These are phyloP conservation scores for Drosophila saltans DNA, from an alignment of 1,140 invertebrate genomes.

Conservation along the genomic window DNA sequence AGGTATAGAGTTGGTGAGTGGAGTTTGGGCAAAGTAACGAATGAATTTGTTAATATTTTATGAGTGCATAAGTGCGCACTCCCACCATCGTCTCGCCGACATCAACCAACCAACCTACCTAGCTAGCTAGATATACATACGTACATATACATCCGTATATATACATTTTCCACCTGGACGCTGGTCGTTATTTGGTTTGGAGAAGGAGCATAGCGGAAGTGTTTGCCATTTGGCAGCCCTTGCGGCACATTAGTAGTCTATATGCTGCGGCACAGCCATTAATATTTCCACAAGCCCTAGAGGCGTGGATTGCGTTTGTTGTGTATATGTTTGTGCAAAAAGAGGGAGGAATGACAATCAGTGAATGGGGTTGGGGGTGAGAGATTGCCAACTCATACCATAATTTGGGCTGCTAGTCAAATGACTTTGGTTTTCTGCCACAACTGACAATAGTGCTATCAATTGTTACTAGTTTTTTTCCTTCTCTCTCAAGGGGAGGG, in stretches of 20 bases:
- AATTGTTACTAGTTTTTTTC: slow-evolving; percentile 17
- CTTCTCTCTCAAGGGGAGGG: slow-evolving; percentile 15
- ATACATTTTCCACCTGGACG: slow-evolving; percentile 17
- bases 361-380: slow-evolving; percentile 6
- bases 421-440: slow-evolving; percentile 57
- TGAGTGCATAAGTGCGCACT: slow-evolving; percentile 81
- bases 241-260: slow-evolving; percentile 81
- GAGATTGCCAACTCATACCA: slow-evolving; percentile 25
- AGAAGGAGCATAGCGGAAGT: slow-evolving; percentile 48
- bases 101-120: slow-evolving; percentile 25
- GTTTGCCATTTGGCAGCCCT: slow-evolving; percentile 77
- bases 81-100: slow-evolving; percentile 29
- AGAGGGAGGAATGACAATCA: slow-evolving; percentile 1
- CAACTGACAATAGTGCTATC: slow-evolving; percentile 48
- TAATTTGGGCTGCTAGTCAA: slow-evolving; percentile 68
- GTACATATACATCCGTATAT: background rate
- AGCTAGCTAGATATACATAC: background rate
- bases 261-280: slow-evolving; percentile 71
- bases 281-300: slow-evolving; percentile 68
- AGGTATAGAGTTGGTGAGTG: slow-evolving; percentile 63
- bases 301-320: slow-evolving; percentile 10
- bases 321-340: no score
- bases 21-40: slow-evolving; percentile 77
- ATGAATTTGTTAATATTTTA: slow-evolving; percentile 82
- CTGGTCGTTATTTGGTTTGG: slow-evolving; percentile 3